Base-by-base conservation (phyloP, 1,140 invertebrate genomes). In the Teleopsis dalmanni region DNA sequence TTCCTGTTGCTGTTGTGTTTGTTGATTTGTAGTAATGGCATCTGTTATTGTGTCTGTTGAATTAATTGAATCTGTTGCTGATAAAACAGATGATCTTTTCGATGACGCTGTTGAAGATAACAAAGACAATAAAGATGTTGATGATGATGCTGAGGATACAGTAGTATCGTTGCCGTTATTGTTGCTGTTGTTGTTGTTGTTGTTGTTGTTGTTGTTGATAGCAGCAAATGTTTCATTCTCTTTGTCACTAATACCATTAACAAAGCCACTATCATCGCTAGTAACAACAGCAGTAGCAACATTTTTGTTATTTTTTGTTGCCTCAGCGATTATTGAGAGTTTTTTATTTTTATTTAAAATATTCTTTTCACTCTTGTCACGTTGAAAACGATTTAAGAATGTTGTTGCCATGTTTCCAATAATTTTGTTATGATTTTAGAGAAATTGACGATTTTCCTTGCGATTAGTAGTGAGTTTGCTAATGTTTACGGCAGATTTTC, bases 351-450 rank as follows among this genome's bases (percentile, higher is more conserved):
- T 48, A 47, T 33, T 37, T 45, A 56, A 51, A 60, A 52, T 47
- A 52, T 61, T 62, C 57, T 65, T 65, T 61, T 67, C 64, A 57
- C 64, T 67, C 57, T 67, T 67, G 41, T 67, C 64, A 42, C 64
- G 64, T 59, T 67, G 63, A 59, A 67, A 67, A 51, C 64, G 64
- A 66, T 66, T 67, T 34, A 67, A 50, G 63, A 67, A 67, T 60
- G 64, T 64, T 43, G 50, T 52, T 19, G 64, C 61, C 64, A 67
- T 60, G 44, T 6, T 29, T 44, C 13, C 4, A 22, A 19, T 16
- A 6, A 1, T 22, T 34, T 35, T 46, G 25, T 11, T 47, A 36
- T 47, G 7, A 36, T 47, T 47, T 6, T 10, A 16, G 41, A 41
- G 27, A 43, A n/a, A n/a, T n/a, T n/a, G n/a, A n/a, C n/a, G n/a